Conservation (phyloP, 2,888 invertebrate genomes). For the Agonopterix alstromeriana region DNA sequence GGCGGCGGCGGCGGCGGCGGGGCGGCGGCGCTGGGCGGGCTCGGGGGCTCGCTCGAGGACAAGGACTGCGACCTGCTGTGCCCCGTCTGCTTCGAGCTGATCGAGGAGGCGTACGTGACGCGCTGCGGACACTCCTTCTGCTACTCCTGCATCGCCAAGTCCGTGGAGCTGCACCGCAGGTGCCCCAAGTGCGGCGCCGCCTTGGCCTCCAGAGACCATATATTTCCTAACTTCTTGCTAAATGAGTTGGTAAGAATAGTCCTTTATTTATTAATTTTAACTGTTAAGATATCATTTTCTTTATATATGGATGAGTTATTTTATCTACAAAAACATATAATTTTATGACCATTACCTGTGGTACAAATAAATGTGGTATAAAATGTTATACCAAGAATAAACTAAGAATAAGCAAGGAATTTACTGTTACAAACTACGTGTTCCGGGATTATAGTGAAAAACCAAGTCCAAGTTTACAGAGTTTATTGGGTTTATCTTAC, state of each 20-base stretch:
- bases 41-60: conserved; percentile 80
- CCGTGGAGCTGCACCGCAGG: conserved; percentile 87
- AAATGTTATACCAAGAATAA: no score
- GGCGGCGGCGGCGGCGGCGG: neutral
- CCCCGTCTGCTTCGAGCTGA: conserved; percentile 92
- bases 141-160: conserved; percentile 90
- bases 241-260: conserved; percentile 79
- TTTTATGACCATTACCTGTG: no score
- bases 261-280: no score
- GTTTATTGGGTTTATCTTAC: no score
- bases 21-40: conserved; percentile 73
- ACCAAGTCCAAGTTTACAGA: no score
- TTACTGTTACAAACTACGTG: no score
- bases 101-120: conserved; percentile 93
- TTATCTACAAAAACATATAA: no score
- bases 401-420: no score
- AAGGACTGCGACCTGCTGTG: conserved; percentile 79
- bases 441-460: no score
- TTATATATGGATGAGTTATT: no score
- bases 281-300: no score
- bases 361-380: no score
- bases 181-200: conserved; percentile 91
- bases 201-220: conserved; percentile 81
- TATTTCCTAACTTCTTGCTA: conserved; percentile 91
- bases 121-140: conserved; percentile 96